Conservation (phyloP, 1,140 invertebrate species). For the Drosophila watanabei region DNA sequence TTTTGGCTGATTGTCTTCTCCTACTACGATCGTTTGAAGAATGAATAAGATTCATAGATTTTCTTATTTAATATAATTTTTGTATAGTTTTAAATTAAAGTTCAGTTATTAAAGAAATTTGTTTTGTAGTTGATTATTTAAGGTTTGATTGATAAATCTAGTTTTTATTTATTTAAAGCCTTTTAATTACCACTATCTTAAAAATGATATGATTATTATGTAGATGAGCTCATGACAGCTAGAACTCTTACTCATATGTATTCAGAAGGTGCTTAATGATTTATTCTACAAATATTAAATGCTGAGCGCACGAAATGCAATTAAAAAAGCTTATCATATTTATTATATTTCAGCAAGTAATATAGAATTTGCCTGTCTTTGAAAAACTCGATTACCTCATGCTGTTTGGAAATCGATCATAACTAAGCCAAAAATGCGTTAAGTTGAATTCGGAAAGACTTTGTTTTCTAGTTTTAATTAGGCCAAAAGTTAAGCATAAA, state of each 20-base stretch:
- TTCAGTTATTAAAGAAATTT: not conserved
- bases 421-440: too few species aligned
- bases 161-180: too few species aligned
- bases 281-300: conserved; percentile 6
- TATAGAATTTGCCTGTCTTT: not conserved
- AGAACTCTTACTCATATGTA: conserved; percentile 6
- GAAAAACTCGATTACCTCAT: too few species aligned
- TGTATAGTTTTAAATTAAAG: not conserved
- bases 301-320: not conserved
- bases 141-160: not conserved
- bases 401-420: too few species aligned
- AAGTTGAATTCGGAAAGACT: too few species aligned
- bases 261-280: not conserved
- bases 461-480: too few species aligned
- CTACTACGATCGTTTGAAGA: conserved; percentile 35
- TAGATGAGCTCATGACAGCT: not conserved
- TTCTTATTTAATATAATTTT: not conserved
- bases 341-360: not conserved
- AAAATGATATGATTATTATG: not conserved
- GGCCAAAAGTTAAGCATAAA: too few species aligned
- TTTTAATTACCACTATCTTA: not conserved
- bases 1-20: conserved; percentile 65
- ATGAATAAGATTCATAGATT: not conserved
- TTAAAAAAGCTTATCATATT: not conserved
- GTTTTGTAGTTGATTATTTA: not conserved